Evolutionary conservation across 2,113 vertebrate genomes (phyloP), one percentile per base, ranked within the genome.

Genomic region (Phrynosoma blainvillii): DNA sequence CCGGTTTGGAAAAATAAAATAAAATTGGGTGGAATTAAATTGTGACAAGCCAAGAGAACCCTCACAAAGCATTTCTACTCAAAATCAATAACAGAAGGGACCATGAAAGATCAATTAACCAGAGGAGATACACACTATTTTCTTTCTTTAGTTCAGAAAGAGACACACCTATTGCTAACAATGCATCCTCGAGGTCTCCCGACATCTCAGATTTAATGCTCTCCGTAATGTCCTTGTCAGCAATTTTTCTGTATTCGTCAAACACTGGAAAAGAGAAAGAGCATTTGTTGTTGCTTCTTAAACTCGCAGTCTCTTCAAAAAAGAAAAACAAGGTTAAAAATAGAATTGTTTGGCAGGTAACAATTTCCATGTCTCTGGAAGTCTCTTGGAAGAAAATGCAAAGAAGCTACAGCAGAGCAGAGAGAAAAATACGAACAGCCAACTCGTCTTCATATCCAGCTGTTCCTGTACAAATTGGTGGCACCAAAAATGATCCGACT

Each of bases 141-240:
- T 47, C 4, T n/a, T 25, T 27, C 66, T n/a, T 80, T 52, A 36
- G 89, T 80, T 87, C 65, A 90, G 82, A 65, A 65, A 66, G 14
- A 84, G 40, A 93, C 97, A 93, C 89, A 99, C 99, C 99, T 91
- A 99, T 97, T 87, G 98, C 98, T 91, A 99, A 90, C 89, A 99
- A 97, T 85, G 97, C 96, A 0, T 98, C 98, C 95, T 99, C 98
- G 18, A 99, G 96, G 89, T 88, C 94, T n/a, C 99, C 98, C 2
- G 98, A 99, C 97, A 98, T 99, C 95, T 99, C 99, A 5, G 98
- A 98, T 96, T 99, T 98, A 84, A 99, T 99, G 96, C 98, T 99
- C 10, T 98, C 97, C 79, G 98, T 98, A 70, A 99, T 98, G 88
- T 98, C 98, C 93, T 97, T 97, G 12, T 97, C 96, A 11, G 98